These are phyloP conservation scores for Podarcis raffonei DNA, from an alignment of 2,113 vertebrate genomes.

Conservation along the genomic window DNA sequence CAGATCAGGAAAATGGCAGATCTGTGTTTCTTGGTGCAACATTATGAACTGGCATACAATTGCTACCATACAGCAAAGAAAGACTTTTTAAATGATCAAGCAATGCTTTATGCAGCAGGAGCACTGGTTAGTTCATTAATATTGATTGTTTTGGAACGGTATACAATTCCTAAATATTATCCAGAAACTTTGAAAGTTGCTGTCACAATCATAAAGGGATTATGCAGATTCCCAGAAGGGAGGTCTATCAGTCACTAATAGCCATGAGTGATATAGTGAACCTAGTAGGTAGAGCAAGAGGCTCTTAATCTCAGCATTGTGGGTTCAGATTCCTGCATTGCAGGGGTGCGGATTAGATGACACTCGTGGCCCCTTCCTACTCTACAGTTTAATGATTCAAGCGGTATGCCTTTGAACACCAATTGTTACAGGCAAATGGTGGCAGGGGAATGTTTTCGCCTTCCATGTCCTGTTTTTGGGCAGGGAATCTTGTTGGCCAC, in stretches of 20 bases:
- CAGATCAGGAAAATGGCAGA: slow-evolving; percentile 99
- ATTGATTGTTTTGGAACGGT: not conserved
- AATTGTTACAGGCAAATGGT: not conserved
- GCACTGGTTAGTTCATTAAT: slow-evolving; percentile 86
- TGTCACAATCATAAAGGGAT: not conserved
- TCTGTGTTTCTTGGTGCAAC: slow-evolving; percentile 96
- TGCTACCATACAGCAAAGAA: slow-evolving; percentile 99
- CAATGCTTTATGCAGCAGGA: slow-evolving; percentile 97
- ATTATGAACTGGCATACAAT: slow-evolving; percentile 97
- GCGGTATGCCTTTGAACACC: not conserved
- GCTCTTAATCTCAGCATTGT: too few species aligned
- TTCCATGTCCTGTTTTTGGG: not conserved
- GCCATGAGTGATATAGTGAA: not conserved
- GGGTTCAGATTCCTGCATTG: too few species aligned
- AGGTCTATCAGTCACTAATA: not conserved
- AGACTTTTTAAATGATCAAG: slow-evolving; percentile 97
- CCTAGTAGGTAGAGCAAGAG: too few species aligned
- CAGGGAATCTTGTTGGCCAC: not conserved
- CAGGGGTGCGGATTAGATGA: too few species aligned
- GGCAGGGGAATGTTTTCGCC: not conserved
- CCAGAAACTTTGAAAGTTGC: not conserved
- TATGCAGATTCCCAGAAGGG: not conserved
- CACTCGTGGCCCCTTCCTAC: too few species aligned
- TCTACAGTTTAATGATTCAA: too few species aligned
- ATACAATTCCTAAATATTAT: not conserved